phyloP scores from a whole-genome alignment of 2,797 vertebrate species.

The Agapornis canus region DNA sequence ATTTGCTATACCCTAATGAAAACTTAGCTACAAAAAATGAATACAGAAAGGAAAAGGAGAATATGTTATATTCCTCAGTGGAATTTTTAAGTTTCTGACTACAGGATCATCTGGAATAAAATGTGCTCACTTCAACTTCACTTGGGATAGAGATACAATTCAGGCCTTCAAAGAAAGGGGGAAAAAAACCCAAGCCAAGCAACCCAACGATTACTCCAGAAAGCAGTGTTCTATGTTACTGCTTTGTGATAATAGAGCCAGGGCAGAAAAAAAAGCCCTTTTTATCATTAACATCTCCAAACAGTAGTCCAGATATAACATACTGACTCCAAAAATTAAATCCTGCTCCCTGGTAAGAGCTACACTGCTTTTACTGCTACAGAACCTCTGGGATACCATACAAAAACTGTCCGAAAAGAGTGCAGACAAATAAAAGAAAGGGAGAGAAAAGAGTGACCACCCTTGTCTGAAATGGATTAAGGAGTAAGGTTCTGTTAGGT shows the following conservation, averaged over 20 bases:
- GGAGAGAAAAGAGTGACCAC: background rate
- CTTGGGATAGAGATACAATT: background rate
- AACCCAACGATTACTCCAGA: background rate
- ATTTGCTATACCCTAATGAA: slow-evolving; percentile 6
- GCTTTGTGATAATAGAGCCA: background rate
- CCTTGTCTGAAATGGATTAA: background rate
- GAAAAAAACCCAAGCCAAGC: accelerated
- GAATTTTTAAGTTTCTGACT: background rate
- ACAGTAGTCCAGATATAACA: background rate
- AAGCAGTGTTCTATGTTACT: background rate
- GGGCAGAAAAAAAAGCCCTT: background rate
- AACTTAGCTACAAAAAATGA: background rate
- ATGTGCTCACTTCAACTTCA: background rate
- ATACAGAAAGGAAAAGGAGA: background rate
- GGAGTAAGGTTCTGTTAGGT: background rate
- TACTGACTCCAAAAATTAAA: background rate
- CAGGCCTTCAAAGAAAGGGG: background rate
- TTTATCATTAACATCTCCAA: background rate
- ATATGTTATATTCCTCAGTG: accelerated
- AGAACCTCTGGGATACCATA: background rate
- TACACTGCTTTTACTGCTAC: background rate
- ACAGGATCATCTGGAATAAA: background rate
- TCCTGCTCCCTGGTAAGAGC: background rate
- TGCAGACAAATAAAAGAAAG: background rate
- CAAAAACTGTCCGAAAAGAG: background rate